Evolutionary conservation across 2,797 vertebrate species (phyloP).

Genomic region (Anas bernieri): DNA sequence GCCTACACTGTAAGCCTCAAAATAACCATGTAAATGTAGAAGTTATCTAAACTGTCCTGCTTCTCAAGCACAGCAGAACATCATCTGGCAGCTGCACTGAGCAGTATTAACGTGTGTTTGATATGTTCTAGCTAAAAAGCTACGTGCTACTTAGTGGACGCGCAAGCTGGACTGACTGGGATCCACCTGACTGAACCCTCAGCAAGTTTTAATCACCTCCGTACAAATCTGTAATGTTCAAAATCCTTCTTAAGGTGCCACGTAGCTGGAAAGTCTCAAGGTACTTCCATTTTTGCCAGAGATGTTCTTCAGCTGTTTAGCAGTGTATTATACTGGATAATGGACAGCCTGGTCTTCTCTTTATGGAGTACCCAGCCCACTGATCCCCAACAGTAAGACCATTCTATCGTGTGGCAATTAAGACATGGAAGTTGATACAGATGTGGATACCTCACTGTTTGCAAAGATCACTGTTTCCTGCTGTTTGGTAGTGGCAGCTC

Average conservation of each 20-base stretch:
- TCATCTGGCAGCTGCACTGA: neutral
- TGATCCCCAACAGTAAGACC: neutral
- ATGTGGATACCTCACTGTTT: neutral
- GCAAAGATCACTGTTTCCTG: neutral
- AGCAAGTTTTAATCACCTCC: neutral
- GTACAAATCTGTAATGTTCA: neutral
- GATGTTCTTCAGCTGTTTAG: neutral
- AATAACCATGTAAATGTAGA: neutral
- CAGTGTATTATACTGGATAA: neutral
- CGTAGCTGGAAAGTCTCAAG: neutral
- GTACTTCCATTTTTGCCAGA: neutral
- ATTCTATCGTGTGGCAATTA: neutral
- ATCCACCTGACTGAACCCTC: neutral
- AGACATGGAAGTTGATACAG: neutral
- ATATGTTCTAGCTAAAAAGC: neutral
- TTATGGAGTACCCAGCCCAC: neutral
- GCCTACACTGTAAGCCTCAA: neutral
- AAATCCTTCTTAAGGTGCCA: neutral
- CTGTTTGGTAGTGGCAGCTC: neutral
- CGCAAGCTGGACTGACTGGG: neutral
- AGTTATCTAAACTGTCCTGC: neutral
- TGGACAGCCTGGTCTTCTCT: neutral
- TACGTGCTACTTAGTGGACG: fast-evolving
- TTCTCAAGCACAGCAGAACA: neutral
- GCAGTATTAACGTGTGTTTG: neutral